Evolutionary conservation across 2,113 vertebrate species (phyloP), one percentile per base, ranked within the genome.

Genomic region (Dascyllus trimaculatus): DNA sequence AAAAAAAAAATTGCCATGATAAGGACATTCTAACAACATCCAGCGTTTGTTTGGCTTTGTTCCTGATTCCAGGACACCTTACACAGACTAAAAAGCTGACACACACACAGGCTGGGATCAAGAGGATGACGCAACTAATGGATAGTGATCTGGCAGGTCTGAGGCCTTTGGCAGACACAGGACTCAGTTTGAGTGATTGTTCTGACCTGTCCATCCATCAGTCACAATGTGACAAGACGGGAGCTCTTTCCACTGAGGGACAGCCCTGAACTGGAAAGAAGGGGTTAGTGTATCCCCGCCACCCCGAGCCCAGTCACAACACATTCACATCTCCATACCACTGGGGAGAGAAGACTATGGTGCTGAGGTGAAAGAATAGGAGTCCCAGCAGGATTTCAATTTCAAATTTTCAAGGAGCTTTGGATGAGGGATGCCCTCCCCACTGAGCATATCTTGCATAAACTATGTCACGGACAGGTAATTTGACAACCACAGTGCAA

Each of bases 401-500:
- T 75, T 53, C 49, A 71, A 71, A 71, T 78, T 67, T 85, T 74
- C 2, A 0, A 67, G 68, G 52, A 25, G 62, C 79, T 43, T 45
- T 45, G n/a, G 68, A 79, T 88, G 78, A 90, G 80, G 32, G 72
- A 91, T 81, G 83, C 57, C 69, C 79, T 75, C 79, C 48, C 75
- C 51, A 62, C 62, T 9, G 52, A 79, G 62, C 57, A 38, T 54
- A 77, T 73, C 77, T 65, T 32, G 46, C n/a, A 64, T 85, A 79
- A 87, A 71, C 60, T 63, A 85, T 80, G 78, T 64, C 56, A n/a
- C 75, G 26, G 78, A 62, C 82, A 71, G 71, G 82, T 90, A 65
- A 89, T 91, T 85, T 92, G 87, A 91, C 78, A 88, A 75, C 68
- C 60, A 7, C 78, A 71, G 71, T 32, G 80, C 81, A 90, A 88